Percentiles rank a stretch among this genome's conserved stretches.
Evolutionary conservation across 2,797 vertebrate genomes (phyloP).

Genomic region (Chaenodraco wilsoni): DNA sequence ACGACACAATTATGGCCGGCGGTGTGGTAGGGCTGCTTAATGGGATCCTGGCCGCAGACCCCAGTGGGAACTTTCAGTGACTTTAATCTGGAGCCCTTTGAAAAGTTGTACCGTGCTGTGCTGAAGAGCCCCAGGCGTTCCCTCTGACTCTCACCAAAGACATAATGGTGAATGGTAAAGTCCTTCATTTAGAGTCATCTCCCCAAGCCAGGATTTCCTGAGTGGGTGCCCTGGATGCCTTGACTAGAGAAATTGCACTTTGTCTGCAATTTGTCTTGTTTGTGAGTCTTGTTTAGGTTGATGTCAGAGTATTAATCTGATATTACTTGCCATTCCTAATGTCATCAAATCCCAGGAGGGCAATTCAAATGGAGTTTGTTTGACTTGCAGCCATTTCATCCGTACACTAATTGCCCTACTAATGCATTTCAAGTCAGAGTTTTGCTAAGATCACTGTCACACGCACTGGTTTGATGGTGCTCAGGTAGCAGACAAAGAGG

Average conservation of each 20-base stretch:
- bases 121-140: slow-evolving; percentile 79
- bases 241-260: slow-evolving; percentile 75
- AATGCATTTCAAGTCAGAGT: slow-evolving; percentile 22
- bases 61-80: slow-evolving; percentile 86
- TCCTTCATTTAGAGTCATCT: slow-evolving; percentile 86
- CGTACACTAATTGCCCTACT: slow-evolving; percentile 31
- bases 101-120: slow-evolving; percentile 83
- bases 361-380: background rate
- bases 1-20: slow-evolving; percentile 86
- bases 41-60: slow-evolving; percentile 85
- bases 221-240: slow-evolving; percentile 76
- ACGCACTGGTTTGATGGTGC: slow-evolving; percentile 19
- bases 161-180: slow-evolving; percentile 87
- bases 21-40: slow-evolving; percentile 85
- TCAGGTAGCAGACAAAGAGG: slow-evolving; percentile 12
- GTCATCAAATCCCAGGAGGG: slow-evolving; percentile 23
- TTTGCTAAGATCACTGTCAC: background rate
- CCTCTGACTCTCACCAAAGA: slow-evolving; percentile 84
- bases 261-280: slow-evolving; percentile 78
- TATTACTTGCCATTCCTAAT: slow-evolving; percentile 34
- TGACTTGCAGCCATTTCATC: slow-evolving; percentile 14
- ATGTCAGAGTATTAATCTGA: slow-evolving; percentile 56
- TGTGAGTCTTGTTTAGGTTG: slow-evolving; percentile 64
- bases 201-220: slow-evolving; percentile 84
- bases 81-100: slow-evolving; percentile 87